Conservation (phyloP, 2,797 vertebrate genomes). For the Gouania willdenowi region DNA sequence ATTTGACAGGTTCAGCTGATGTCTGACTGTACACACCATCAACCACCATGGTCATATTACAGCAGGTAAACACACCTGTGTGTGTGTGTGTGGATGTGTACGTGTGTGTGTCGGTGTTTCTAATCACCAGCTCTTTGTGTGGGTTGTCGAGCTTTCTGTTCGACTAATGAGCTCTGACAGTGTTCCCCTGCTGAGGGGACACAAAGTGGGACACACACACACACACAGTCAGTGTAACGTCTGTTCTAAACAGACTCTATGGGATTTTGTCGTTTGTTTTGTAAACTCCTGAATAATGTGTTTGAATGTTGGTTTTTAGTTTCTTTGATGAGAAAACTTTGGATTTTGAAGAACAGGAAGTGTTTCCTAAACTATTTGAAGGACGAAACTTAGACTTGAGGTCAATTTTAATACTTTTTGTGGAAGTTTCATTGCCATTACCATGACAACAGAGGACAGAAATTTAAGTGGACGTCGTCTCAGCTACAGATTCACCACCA, state of each 20-base stretch:
- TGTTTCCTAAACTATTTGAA: too few species aligned
- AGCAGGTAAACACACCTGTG: conserved; percentile 55
- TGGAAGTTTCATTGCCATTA: too few species aligned
- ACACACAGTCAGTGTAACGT: not conserved
- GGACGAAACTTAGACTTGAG: too few species aligned
- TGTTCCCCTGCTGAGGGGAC: conserved; percentile 14
- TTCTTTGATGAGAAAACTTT: too few species aligned
- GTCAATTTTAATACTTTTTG: too few species aligned
- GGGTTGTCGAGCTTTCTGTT: conserved; percentile 72
- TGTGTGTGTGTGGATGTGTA: not conserved
- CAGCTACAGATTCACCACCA: conserved; percentile 38
- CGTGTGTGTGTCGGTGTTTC: conserved; percentile 20
- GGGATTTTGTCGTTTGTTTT: too few species aligned
- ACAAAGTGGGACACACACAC: conserved; percentile 9
- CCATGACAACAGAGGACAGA: too few species aligned
- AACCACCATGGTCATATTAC: conserved; percentile 72
- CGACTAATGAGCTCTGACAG: conserved; percentile 77
- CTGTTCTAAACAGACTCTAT: too few species aligned
- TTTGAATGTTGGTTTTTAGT: too few species aligned
- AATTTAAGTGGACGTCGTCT: conserved; percentile 8
- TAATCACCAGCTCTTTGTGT: conserved; percentile 42
- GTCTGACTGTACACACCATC: conserved; percentile 32
- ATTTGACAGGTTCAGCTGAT: conserved; percentile 46
- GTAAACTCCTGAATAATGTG: too few species aligned
- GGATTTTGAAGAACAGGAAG: too few species aligned